These are phyloP conservation scores for Bostrychus sinensis DNA, from an alignment of 2,113 vertebrate species.

Conservation along the genomic window DNA sequence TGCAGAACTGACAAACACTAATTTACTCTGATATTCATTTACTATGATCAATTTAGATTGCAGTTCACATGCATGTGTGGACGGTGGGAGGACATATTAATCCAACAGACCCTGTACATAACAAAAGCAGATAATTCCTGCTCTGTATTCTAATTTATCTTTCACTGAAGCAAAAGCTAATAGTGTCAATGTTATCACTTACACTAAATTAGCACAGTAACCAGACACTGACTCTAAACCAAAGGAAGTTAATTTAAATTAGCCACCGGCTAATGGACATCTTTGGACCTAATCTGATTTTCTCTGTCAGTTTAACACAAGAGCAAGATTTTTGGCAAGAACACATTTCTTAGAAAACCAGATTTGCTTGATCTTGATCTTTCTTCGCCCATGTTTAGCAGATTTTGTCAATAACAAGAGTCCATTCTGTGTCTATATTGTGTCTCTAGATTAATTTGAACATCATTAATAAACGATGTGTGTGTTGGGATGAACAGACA, in stretches of 20 bases:
- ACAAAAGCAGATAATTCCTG: too few relatives aligned
- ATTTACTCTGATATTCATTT: too few relatives aligned
- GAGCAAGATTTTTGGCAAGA: slow-evolving; percentile 24
- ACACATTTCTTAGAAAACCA: slow-evolving; percentile 3
- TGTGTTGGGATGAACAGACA: slow-evolving; percentile 49
- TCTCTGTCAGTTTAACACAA: slow-evolving; percentile 24
- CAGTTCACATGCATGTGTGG: too few relatives aligned
- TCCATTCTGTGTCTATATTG: slow-evolving; percentile 50
- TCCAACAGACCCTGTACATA: too few relatives aligned
- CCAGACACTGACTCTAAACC: slow-evolving; percentile 41
- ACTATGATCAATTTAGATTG: too few relatives aligned
- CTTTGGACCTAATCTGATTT: slow-evolving; percentile 32
- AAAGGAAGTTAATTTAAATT: slow-evolving; percentile 44
- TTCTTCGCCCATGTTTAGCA: slow-evolving; percentile 29
- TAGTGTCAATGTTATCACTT: slow-evolving; percentile 40
- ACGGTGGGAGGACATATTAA: too few relatives aligned
- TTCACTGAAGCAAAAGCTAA: slow-evolving; percentile 27
- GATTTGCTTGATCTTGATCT: slow-evolving; percentile 18
- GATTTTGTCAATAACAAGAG: slow-evolving; percentile 39
- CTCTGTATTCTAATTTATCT: too few relatives aligned
- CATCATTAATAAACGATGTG: slow-evolving; percentile 49
- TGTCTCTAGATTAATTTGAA: slow-evolving; percentile 56
- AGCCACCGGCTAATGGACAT: slow-evolving; percentile 43
- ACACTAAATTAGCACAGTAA: slow-evolving; percentile 10
- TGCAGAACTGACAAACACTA: too few relatives aligned